Percentiles rank a stretch among this genome's conserved stretches.
phyloP scores from a whole-genome alignment of 2,888 invertebrate genomes.

The Ischnura elegans region DNA sequence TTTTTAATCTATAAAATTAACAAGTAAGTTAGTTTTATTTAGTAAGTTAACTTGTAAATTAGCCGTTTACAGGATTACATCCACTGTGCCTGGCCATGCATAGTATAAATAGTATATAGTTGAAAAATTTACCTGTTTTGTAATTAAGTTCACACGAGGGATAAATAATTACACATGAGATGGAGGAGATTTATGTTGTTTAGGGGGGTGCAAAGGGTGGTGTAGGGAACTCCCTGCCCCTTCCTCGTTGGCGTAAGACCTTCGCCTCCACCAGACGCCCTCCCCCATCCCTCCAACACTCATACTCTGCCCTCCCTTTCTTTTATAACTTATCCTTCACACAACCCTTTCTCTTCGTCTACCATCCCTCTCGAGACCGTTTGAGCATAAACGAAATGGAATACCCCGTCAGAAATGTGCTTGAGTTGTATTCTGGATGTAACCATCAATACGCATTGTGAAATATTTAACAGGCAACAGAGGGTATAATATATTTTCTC shows the following conservation, averaged over 20 bases:
- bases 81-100: too few relatives aligned
- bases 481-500: background rate
- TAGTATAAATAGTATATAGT: too few relatives aligned
- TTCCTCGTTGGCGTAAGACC: background rate
- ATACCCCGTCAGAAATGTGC: slow-evolving; percentile 29
- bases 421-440: slow-evolving; percentile 38
- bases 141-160: too few relatives aligned
- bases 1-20: too few relatives aligned
- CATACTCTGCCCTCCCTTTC: background rate
- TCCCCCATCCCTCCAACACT: background rate
- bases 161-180: too few relatives aligned
- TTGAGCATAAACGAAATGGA: slow-evolving; percentile 24
- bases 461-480: slow-evolving; percentile 26
- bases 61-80: too few relatives aligned
- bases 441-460: slow-evolving; percentile 26
- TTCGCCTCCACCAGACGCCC: slow-evolving; percentile 9
- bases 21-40: too few relatives aligned
- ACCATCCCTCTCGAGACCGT: background rate
- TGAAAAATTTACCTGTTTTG: too few relatives aligned
- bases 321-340: background rate
- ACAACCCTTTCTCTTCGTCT: background rate
- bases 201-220: background rate
- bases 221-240: background rate
- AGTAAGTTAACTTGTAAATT: too few relatives aligned
- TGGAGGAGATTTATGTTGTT: too few relatives aligned